phyloP scores from a whole-genome alignment of 2,797 vertebrate species.

The Pagetopsis macropterus region DNA sequence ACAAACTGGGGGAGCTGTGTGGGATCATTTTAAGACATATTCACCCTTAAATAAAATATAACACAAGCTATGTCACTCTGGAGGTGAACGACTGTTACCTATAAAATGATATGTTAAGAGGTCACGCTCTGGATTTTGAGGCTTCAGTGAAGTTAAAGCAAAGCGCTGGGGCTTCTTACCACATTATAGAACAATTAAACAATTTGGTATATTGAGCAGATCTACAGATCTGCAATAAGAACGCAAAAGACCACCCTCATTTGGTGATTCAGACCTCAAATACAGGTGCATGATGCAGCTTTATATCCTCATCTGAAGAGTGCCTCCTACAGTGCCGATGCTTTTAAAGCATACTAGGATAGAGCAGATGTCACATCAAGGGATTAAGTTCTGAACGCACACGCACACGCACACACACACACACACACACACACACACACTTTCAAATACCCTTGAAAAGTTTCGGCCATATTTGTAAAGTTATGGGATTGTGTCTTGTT shows the following conservation, averaged over 20 bases:
- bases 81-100: background rate
- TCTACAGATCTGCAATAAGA: background rate
- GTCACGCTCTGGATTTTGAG: conserved; percentile 10
- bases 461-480: conserved; percentile 35
- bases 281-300: conserved; percentile 25
- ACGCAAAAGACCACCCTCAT: background rate
- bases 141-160: conserved; percentile 27
- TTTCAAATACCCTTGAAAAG: background rate
- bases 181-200: background rate
- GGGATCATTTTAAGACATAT: conserved; percentile 2
- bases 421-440: background rate
- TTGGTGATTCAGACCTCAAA: conserved; percentile 1
- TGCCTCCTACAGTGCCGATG: conserved; percentile 2
- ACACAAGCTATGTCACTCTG: conserved; percentile 7
- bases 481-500: background rate
- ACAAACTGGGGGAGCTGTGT: background rate
- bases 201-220: conserved; percentile 1
- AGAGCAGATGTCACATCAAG: conserved; percentile 44
- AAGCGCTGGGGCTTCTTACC: background rate
- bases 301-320: conserved; percentile 20
- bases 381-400: conserved; percentile 47
- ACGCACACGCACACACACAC: conserved; percentile 7
- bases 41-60: conserved; percentile 2
- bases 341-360: conserved; percentile 18
- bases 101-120: background rate